These are phyloP conservation scores for Oxycera nigricornis DNA, from an alignment of 2,888 invertebrate species.

Conservation along the genomic window DNA sequence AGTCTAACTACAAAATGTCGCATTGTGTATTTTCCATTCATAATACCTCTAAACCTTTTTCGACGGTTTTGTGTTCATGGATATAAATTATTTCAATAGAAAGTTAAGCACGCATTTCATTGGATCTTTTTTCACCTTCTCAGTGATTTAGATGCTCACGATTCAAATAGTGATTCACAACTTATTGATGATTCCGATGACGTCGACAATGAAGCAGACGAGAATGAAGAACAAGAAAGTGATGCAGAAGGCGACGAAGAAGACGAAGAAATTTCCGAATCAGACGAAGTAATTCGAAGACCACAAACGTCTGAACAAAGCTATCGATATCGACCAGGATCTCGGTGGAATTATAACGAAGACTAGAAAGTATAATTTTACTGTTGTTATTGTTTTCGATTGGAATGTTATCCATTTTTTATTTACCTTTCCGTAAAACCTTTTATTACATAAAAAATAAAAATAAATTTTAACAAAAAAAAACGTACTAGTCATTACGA, in stretches of 20 bases:
- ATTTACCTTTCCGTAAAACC: conserved; percentile 14
- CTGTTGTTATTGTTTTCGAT: conserved; percentile 11
- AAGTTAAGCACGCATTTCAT: no score
- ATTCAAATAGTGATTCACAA: conserved; percentile 9
- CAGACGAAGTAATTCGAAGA: conserved; percentile 48
- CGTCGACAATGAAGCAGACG: neutral
- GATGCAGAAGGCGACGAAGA: conserved; percentile 48
- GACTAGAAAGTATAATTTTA: neutral
- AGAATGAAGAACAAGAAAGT: conserved; percentile 21
- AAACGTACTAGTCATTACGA: neutral
- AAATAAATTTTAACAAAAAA: neutral
- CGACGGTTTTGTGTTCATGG: no score
- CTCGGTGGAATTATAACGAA: neutral
- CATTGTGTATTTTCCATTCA: no score
- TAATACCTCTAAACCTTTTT: no score
- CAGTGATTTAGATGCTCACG: conserved; percentile 33
- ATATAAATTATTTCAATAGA: no score
- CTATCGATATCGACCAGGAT: conserved; percentile 2
- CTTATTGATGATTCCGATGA: neutral
- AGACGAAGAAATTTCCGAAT: conserved; percentile 49
- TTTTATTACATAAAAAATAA: conserved; percentile 5
- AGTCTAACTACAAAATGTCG: no score
- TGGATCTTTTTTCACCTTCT: neutral
- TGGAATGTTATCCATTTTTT: conserved; percentile 24
- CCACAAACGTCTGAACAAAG: conserved; percentile 35